Evolutionary conservation across 2,797 vertebrate species (phyloP).

Genomic region (Halcyon badia): DNA sequence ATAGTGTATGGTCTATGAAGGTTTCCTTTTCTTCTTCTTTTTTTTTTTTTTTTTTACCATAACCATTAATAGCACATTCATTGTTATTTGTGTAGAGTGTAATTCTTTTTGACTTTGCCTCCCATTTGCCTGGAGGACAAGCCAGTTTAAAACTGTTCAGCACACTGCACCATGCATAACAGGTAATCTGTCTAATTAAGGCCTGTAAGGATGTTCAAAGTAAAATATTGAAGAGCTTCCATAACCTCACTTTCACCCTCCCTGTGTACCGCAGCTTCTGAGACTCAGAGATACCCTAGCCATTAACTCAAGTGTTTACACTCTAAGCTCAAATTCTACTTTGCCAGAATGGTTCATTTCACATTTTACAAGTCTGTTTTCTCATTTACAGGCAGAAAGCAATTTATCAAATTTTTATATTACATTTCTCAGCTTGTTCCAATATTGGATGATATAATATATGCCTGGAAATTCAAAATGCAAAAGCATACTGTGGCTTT

Average conservation of each 20-base stretch:
- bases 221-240: conserved; percentile 93
- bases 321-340: conserved; percentile 85
- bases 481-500: conserved; percentile 74
- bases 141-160: conserved; percentile 90
- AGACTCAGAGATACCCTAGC: conserved; percentile 84
- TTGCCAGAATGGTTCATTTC: conserved; percentile 84
- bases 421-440: conserved; percentile 79
- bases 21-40: conserved; percentile 72
- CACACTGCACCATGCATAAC: conserved; percentile 91
- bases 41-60: conserved; percentile 67
- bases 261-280: conserved; percentile 84
- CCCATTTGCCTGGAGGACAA: conserved; percentile 95
- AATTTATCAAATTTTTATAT: conserved; percentile 83
- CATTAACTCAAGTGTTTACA: conserved; percentile 89
- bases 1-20: conserved; percentile 81
- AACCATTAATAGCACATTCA: conserved; percentile 84
- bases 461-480: conserved; percentile 73
- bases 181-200: conserved; percentile 99
- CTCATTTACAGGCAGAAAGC: conserved; percentile 82
- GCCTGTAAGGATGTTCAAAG: conserved; percentile 88
- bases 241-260: conserved; percentile 95
- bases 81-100: conserved; percentile 87
- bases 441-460: conserved; percentile 77
- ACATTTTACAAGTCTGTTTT: conserved; percentile 86
- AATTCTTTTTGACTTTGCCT: conserved; percentile 93